Conservation (phyloP, 1,140 invertebrate species). For the Lordiphosa collinella region DNA sequence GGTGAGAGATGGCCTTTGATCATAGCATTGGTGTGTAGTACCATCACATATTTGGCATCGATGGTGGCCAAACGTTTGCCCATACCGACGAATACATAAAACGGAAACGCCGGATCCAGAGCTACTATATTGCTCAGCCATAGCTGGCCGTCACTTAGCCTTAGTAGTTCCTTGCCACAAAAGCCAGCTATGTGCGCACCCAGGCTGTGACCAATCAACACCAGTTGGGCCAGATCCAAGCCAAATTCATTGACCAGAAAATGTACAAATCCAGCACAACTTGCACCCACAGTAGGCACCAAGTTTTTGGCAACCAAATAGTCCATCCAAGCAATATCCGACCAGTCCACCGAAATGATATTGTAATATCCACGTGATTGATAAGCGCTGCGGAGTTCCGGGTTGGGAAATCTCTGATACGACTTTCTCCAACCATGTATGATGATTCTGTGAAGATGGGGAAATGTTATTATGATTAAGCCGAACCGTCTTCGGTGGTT, state of each 20-base stretch:
- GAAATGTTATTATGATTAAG: too few species aligned
- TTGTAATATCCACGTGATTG: conserved; percentile 79
- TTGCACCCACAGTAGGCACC: conserved; percentile 11
- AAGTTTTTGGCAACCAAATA: conserved; percentile 80
- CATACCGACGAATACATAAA: conserved; percentile 20
- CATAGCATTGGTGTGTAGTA: conserved; percentile 84
- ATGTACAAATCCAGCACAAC: conserved; percentile 28
- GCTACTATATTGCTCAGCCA: conserved; percentile 64
- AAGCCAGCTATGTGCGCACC: conserved; percentile 80
- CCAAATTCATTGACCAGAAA: conserved; percentile 29
- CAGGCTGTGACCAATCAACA: conserved; percentile 55
- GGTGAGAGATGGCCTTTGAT: conserved; percentile 80
- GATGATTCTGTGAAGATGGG: conserved; percentile 19
- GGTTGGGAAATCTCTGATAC: conserved; percentile 17
- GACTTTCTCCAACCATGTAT: conserved; percentile 38
- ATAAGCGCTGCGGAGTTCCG: conserved; percentile 67
- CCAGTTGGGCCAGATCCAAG: conserved; percentile 14
- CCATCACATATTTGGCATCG: conserved; percentile 84
- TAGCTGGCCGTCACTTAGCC: conserved; percentile 12
- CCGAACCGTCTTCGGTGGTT: too few species aligned
- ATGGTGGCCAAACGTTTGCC: conserved; percentile 79
- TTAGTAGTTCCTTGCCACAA: conserved; percentile 41
- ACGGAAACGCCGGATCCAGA: conserved; percentile 73
- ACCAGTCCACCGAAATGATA: conserved; percentile 81
- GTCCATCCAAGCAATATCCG: conserved; percentile 79